A percentile compares a stretch with the other conserved stretches of the same genome.
Conservation (phyloP, 2,888 invertebrate species). For the Drosophila prolongata region DNA sequence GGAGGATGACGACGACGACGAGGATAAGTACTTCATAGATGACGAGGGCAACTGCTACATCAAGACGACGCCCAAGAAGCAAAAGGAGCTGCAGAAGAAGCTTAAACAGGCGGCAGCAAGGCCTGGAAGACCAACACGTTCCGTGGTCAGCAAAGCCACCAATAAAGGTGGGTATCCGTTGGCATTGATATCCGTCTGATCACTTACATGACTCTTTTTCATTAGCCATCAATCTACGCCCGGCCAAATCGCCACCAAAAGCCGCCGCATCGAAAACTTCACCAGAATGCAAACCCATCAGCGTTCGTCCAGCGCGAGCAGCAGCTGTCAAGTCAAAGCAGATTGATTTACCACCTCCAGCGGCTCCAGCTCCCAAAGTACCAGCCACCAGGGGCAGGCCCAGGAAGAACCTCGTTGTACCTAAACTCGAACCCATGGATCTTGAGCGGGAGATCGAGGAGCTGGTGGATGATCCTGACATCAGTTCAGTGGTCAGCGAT, state of each 20-base stretch:
- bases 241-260: constrained; percentile 57
- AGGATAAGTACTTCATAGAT: constrained; percentile 92
- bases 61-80: constrained; percentile 87
- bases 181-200: neutral
- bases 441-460: constrained; percentile 50
- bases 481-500: constrained; percentile 2
- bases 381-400: constrained; percentile 15
- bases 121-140: constrained; percentile 13
- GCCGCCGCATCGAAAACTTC: neutral
- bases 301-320: constrained; percentile 29
- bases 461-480: constrained; percentile 55
- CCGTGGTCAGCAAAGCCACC: constrained; percentile 20
- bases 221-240: constrained; percentile 60
- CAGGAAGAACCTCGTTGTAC: constrained; percentile 6
- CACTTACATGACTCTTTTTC: neutral
- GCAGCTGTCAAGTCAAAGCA: neutral
- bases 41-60: constrained; percentile 91
- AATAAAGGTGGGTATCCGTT: constrained; percentile 41
- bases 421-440: constrained; percentile 6
- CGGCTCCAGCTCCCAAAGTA: neutral
- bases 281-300: constrained; percentile 23
- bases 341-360: constrained; percentile 5
- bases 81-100: constrained; percentile 51
- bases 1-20: constrained; percentile 80
- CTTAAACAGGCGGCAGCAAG: constrained; percentile 22